Percentiles rank a stretch among this genome's conserved stretches.
These are phyloP conservation scores for Holacanthella duospinosa DNA, from an alignment of 2,888 invertebrate genomes.

Conservation along the genomic window DNA sequence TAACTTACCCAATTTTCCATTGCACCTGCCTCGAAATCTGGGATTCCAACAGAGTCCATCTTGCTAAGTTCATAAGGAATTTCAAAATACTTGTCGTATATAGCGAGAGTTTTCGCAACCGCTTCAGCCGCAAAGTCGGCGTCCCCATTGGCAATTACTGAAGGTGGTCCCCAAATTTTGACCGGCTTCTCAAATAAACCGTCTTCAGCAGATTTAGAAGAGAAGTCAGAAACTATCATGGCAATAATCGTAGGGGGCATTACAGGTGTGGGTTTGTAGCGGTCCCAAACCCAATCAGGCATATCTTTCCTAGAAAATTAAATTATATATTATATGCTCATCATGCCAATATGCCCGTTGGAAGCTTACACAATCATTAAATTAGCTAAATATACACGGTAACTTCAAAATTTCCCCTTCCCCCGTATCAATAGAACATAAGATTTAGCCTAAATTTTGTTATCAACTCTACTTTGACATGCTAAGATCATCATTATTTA, in stretches of 20 bases:
- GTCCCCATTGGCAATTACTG: conserved; percentile 17
- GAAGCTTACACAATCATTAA: no score
- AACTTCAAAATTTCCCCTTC: no score
- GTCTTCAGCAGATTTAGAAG: not conserved
- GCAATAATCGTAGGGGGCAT: conserved; percentile 15
- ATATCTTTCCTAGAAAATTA: conserved; percentile 7
- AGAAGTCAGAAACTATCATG: conserved; percentile 11
- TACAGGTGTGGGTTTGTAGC: conserved; percentile 9
- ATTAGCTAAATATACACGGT: no score
- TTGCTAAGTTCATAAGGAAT: conserved; percentile 23
- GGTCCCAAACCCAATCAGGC: conserved; percentile 13
- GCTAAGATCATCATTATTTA: no score
- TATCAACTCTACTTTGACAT: no score
- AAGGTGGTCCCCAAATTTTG: conserved; percentile 12
- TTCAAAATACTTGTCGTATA: conserved; percentile 19
- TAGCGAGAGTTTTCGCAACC: conserved; percentile 18
- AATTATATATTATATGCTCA: no score
- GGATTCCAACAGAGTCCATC: conserved; percentile 25
- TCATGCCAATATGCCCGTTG: no score
- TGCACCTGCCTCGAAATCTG: conserved; percentile 19
- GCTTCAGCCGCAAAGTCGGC: conserved; percentile 20
- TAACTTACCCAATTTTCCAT: conserved; percentile 21
- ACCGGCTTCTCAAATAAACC: conserved; percentile 13
- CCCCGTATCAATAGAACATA: no score
- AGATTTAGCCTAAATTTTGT: no score